Evolutionary conservation across 2,113 vertebrate genomes (phyloP), one percentile per base, ranked within the genome.

Genomic region (Dromiciops gliroides): DNA sequence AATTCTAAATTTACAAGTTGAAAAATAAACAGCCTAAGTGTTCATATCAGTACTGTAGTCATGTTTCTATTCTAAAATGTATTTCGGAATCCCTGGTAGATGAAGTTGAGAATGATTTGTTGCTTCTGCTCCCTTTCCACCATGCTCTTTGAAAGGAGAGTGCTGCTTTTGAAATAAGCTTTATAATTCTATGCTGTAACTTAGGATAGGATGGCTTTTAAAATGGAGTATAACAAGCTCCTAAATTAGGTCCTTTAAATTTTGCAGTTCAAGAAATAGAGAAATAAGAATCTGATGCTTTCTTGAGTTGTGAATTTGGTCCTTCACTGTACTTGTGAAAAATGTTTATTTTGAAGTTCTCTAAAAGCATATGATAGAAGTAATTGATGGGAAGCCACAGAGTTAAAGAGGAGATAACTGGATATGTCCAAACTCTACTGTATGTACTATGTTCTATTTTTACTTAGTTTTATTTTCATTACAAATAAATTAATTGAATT

Each of bases 221-320:
- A 31, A 91, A 44, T 49, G n/a, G 28, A 31, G 51, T 26, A 94
- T 83, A 44, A 83, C 67, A 83, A 83, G 6, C 92, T 95, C 95
- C 37, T 94, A 53, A 96, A n/a, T 37, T 93, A 89, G 25, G 44
- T 47, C 96, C 93, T 91, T 60, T 91, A 22, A 75, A 44, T 75
- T 96, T 96, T 95, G n/a, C 48, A 94, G 48, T 95, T 83, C 92
- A 95, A 49, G 92, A 50, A 96, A 51, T 28, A 93, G 60, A 83
- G 93, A 93, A 48, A 51, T 10, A 48, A 28, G 26, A 44, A 89
- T 89, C 23, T 89, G 26, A 60, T 52, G 91, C 92, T 94, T 83
- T 91, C 44, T n/a, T 90, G 10, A 95, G 49, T 44, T 19, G 37
- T 97, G 51, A 94, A 22, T 53, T 96, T 89, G 19, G 50, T 67